These are phyloP conservation scores for Zaprionus taronus DNA, from an alignment of 1,140 invertebrate genomes.

Conservation along the genomic window DNA sequence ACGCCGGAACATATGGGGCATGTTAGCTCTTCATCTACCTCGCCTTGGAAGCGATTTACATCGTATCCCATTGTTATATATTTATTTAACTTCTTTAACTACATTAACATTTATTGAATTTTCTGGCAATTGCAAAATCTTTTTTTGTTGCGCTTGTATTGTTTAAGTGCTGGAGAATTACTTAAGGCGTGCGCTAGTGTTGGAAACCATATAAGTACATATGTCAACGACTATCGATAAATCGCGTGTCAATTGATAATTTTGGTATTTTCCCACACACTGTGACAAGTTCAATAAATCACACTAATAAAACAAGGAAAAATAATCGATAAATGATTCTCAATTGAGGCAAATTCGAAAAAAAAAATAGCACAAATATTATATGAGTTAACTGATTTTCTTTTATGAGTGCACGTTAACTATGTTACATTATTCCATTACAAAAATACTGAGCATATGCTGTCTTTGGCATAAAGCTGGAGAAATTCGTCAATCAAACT, in stretches of 20 bases:
- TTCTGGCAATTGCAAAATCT: constrained; percentile 59
- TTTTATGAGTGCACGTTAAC: constrained; percentile 1
- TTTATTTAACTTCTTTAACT: constrained; percentile 10
- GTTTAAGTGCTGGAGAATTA: constrained; percentile 37
- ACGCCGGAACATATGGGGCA: constrained; percentile 93
- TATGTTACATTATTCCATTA: constrained; percentile 13
- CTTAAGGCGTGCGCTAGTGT: constrained; percentile 2
- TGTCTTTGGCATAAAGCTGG: constrained; percentile 24
- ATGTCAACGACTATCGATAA: neutral
- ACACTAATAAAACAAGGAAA: neutral
- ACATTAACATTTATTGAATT: constrained; percentile 46
- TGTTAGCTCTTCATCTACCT: constrained; percentile 93
- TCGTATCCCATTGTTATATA: constrained; percentile 90
- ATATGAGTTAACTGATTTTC: neutral
- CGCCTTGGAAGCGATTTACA: constrained; percentile 90
- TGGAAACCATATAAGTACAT: constrained; percentile 4
- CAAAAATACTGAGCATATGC: constrained; percentile 49
- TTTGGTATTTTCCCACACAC: neutral
- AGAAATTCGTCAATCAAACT: constrained; percentile 51
- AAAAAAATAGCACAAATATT: neutral
- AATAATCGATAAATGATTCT: neutral
- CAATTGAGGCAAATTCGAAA: neutral
- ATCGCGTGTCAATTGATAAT: neutral
- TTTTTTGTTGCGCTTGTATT: constrained; percentile 54
- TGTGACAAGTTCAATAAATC: neutral